Evolutionary conservation across 2,113 vertebrate species (phyloP), one percentile per base, ranked within the genome.

Genomic region (Archilochus colubris): DNA sequence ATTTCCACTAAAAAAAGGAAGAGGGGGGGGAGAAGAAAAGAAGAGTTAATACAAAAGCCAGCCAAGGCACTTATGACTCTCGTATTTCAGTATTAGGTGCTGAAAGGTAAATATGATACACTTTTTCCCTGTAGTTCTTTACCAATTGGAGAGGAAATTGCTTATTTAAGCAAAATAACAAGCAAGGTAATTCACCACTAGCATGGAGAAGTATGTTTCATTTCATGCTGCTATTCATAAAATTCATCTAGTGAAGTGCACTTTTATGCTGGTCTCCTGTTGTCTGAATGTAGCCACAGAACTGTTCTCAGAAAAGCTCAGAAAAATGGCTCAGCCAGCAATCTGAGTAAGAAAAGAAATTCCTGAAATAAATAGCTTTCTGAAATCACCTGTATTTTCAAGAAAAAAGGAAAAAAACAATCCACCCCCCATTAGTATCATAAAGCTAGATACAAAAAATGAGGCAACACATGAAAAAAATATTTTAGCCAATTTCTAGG

Each of bases 1-100:
- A 99, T 97, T 86, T 99, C 98, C 98, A 99, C 99, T 99, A 95
- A 84, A 91, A 38, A 97, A 53, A 63, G 57, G 91, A 53, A 80
- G 57, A 75, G 31, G 54, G 46, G 50, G 18, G 6, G 14, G 2
- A 3, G 0, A 1, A 70, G 33, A 82, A 81, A 64, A 44, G 4
- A 24, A 82, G 1, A 87, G 33, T 76, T 67, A 93, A 89, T 54
- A 54, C 36, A 83, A 87, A 62, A 67, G 80, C 23, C 69, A 61
- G 46, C 9, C 78, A 92, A 88, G 36, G 50, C 38, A 91, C 67
- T 46, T 91, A 7, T 61, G 61, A 80, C 20, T 66, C 17, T 96
- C 53, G 76, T 31, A 62, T 43, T 81, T 88, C 46, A 62, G 20
- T 69, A 40, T 73, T 84, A 87, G 28, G 14, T 66, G 36, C 43